Percentiles rank a stretch among this genome's conserved stretches.
Conservation (phyloP, 2,888 invertebrate genomes). For the Drosophila nigritarsus region DNA sequence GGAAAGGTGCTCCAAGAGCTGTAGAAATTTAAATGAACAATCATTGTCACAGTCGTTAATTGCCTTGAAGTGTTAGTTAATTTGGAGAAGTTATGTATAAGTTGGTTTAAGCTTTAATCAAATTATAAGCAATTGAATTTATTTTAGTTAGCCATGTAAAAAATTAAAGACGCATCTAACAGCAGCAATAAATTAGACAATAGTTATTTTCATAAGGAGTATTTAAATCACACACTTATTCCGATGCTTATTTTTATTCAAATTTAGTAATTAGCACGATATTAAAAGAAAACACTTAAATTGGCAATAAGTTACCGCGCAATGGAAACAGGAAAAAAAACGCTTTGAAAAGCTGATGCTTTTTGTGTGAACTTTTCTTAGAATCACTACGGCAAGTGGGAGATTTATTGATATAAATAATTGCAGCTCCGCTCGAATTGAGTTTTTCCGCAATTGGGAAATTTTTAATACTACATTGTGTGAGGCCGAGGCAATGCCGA, state of each 20-base stretch:
- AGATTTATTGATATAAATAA: slow-evolving; percentile 5
- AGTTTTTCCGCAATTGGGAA: slow-evolving; percentile 28
- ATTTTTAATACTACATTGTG: slow-evolving; percentile 41
- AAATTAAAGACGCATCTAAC: background rate
- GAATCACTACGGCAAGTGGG: slow-evolving; percentile 12
- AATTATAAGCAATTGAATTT: background rate
- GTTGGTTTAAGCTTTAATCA: too few species aligned
- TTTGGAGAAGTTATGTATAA: background rate
- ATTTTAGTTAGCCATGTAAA: background rate
- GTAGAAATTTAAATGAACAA: background rate
- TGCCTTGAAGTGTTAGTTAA: background rate
- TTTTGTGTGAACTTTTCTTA: background rate
- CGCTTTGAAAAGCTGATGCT: background rate
- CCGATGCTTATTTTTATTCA: too few species aligned
- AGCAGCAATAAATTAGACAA: background rate
- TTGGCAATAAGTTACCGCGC: background rate
- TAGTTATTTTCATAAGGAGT: background rate
- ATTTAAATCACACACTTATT: background rate
- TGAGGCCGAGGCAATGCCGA: background rate
- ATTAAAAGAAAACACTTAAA: background rate
- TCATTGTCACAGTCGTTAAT: background rate
- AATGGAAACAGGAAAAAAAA: background rate
- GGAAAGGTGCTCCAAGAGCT: background rate
- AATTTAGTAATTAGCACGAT: background rate
- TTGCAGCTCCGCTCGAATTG: background rate